A percentile compares a stretch with the other conserved stretches of the same genome.
These are phyloP conservation scores for Mya arenaria DNA, from an alignment of 1,140 invertebrate genomes.

Conservation along the genomic window DNA sequence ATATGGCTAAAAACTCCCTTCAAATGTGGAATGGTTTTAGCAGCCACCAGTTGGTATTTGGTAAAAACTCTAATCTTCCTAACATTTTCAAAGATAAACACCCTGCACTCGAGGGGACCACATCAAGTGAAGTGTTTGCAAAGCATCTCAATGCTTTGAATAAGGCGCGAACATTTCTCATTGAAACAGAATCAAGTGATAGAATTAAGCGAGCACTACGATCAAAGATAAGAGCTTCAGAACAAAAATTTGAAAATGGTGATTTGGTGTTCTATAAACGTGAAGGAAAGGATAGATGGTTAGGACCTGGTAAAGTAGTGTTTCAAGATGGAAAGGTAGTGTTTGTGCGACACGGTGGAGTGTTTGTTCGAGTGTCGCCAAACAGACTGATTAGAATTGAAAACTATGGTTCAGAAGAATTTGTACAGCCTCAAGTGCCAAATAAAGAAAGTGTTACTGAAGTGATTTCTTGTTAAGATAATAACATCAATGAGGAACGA, in stretches of 20 bases:
- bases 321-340: conserved; percentile 62
- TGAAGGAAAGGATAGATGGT: conserved; percentile 51
- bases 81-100: conserved; percentile 35
- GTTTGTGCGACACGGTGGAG: conserved; percentile 58
- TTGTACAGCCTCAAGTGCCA: conserved; percentile 30
- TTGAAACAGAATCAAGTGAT: conserved; percentile 44
- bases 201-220: conserved; percentile 48
- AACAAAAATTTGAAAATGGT: conserved; percentile 33
- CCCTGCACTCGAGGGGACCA: conserved; percentile 35
- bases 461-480: too few relatives aligned
- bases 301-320: conserved; percentile 53
- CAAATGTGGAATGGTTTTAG: conserved; percentile 64
- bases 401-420: background rate
- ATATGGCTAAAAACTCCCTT: conserved; percentile 56
- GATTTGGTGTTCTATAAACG: conserved; percentile 54
- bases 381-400: conserved; percentile 53
- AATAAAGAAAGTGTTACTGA: background rate
- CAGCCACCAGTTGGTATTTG: conserved; percentile 61
- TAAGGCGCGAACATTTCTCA: conserved; percentile 31
- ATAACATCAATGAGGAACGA: too few relatives aligned
- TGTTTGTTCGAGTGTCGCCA: conserved; percentile 58
- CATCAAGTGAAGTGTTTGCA: conserved; percentile 37
- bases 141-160: conserved; percentile 49
- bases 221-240: conserved; percentile 46
- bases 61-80: conserved; percentile 44